These are phyloP conservation scores for Eristalis pertinax DNA, from an alignment of 2,888 invertebrate genomes.

Conservation along the genomic window DNA sequence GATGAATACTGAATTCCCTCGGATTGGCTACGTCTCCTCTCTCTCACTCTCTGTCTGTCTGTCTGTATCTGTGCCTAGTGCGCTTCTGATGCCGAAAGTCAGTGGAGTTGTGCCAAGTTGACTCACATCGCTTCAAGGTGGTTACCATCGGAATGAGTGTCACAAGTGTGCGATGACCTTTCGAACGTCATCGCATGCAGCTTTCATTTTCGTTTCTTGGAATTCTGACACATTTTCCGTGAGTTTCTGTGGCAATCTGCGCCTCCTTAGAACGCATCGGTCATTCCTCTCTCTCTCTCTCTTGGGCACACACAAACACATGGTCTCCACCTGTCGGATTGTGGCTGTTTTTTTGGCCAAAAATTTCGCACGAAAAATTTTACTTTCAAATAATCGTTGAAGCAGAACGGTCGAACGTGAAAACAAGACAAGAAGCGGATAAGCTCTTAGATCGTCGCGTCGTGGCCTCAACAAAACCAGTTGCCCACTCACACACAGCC, in stretches of 20 bases:
- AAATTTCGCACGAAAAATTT: slow-evolving; percentile 43
- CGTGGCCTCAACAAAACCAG: slow-evolving; percentile 30
- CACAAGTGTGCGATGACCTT: neutral
- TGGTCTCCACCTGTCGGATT: neutral
- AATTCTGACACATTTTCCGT: slow-evolving; percentile 10
- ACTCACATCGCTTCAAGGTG: slow-evolving; percentile 44
- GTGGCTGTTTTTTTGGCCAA: neutral
- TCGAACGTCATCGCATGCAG: neutral
- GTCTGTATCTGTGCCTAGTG: no score
- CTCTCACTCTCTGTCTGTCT: no score
- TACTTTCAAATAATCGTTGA: slow-evolving; percentile 62
- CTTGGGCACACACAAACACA: neutral
- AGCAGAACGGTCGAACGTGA: slow-evolving; percentile 42
- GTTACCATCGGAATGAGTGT: neutral
- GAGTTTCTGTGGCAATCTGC: slow-evolving; percentile 3
- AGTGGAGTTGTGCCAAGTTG: no score
- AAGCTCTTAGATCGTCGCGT: neutral
- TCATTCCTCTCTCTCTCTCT: neutral
- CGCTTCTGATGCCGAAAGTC: no score
- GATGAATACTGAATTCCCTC: slow-evolving; percentile 5
- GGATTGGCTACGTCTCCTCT: no score
- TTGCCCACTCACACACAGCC: slow-evolving; percentile 6
- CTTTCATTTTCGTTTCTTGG: slow-evolving; percentile 45
- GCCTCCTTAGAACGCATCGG: neutral
- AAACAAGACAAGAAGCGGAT: slow-evolving; percentile 2